Evolutionary conservation across 2,797 vertebrate genomes (phyloP).

Genomic region (Gymnoscopelus braueri): DNA sequence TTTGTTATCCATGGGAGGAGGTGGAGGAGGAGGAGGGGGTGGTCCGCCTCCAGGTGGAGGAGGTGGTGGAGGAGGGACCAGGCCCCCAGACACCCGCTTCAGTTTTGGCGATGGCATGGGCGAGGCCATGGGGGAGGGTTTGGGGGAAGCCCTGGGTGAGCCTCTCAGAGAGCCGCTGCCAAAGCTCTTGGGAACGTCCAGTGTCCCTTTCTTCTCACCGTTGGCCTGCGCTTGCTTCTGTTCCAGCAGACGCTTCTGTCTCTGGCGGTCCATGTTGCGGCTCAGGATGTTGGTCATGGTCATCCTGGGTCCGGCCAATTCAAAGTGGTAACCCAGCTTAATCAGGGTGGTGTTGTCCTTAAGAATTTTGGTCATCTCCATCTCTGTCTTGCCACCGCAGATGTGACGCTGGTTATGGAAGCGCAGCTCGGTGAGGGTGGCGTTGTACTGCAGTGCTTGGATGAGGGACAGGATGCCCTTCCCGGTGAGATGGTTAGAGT

Average conservation of each 20-base stretch:
- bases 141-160: constrained; percentile 83
- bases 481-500: constrained; percentile 96
- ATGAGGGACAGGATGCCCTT: constrained; percentile 95
- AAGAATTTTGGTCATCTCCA: constrained; percentile 96
- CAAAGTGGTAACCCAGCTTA: constrained; percentile 97
- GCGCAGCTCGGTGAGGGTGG: constrained; percentile 91
- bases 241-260: constrained; percentile 93
- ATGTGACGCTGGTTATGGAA: constrained; percentile 99
- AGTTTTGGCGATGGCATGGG: constrained; percentile 87
- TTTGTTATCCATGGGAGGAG: constrained; percentile 77
- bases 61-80: constrained; percentile 66
- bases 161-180: constrained; percentile 79
- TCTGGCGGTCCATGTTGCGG: constrained; percentile 97
- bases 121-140: constrained; percentile 83
- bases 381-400: constrained; percentile 96
- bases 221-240: constrained; percentile 91
- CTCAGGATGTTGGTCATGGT: constrained; percentile 96
- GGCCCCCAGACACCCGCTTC: constrained; percentile 74
- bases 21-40: constrained; percentile 70
- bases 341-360: constrained; percentile 95
- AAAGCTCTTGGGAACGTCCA: constrained; percentile 85
- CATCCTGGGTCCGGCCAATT: constrained; percentile 96
- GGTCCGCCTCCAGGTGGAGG: constrained; percentile 76
- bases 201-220: constrained; percentile 85
- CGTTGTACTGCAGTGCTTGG: constrained; percentile 91